Evolutionary conservation across 2,888 invertebrate species (phyloP), one percentile per base, ranked within the genome.

Genomic region (Drosophila engyochracea): DNA sequence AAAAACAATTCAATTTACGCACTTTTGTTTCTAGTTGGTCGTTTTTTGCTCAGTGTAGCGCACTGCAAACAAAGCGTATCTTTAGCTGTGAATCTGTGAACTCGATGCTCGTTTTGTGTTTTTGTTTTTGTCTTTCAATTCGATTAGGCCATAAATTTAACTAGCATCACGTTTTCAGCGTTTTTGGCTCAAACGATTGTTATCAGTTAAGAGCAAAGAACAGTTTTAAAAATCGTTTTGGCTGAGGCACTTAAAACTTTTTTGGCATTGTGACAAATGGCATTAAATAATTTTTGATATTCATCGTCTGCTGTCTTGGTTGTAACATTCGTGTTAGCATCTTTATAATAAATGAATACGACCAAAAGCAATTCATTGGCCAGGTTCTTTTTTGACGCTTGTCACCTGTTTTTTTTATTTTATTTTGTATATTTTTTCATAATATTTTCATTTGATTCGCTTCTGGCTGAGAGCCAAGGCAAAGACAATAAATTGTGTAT

Each of bases 81-180:
- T 84, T 72, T 52, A 52, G 55, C 63, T 66, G 75, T 64, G 58
- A 84, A 79, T 82, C 89, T 72, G 25, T 70, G 47, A 31, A 52
- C 30, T 41, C 35, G 44, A 53, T 47, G 68, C 58, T 52, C 9
- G 61, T 44, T 53, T 31, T 58, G 41, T 47, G 33, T 39, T 31
- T 39, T 39, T 33, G 25, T 53, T 28, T 28, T 35, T 65, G n/a
- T 57, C 22, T 22, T 44, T 44, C 64, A 44, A 44, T 68, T 79
- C 81, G 76, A 78, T 89, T 74, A 74, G 76, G 70, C 70, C 83
- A 87, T 89, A 82, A 89, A 87, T 89, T 89, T 71, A 62, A 74
- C 70, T 70, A 62, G 70, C 76, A 85, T 76, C 86, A 87, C 86
- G 86, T 84, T 91, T 91, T 76, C 65, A 74, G 70, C 83, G 22